A percentile compares a stretch with the other conserved stretches of the same genome.
Conservation (phyloP, 2,113 vertebrate genomes). For the Psephotus haematonotus region DNA sequence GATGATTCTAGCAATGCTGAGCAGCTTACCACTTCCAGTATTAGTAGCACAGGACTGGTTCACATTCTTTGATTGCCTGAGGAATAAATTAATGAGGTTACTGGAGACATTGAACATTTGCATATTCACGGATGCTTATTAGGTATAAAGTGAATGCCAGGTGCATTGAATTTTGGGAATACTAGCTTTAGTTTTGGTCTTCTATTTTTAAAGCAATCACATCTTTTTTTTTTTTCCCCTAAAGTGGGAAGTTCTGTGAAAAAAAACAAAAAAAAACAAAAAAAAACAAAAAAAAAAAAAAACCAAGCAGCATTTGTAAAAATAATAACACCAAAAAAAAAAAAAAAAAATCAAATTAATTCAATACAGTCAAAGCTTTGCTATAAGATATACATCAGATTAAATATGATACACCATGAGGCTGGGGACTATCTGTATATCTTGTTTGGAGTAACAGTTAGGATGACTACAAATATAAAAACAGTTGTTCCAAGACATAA, state of each 20-base stretch:
- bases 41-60: conserved; percentile 73
- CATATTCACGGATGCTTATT: conserved; percentile 84
- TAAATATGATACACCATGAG: conserved; percentile 37
- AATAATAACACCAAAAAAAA: background rate
- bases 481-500: conserved; percentile 40
- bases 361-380: conserved; percentile 5
- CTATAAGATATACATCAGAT: conserved; percentile 38
- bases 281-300: background rate
- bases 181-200: conserved; percentile 58
- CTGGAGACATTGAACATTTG: conserved; percentile 78
- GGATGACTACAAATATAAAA: conserved; percentile 43
- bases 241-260: conserved; percentile 45
- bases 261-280: background rate
- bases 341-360: background rate
- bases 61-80: conserved; percentile 80
- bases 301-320: conserved; percentile 32
- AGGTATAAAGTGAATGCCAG: conserved; percentile 80
- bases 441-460: conserved; percentile 50
- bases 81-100: conserved; percentile 86
- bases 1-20: conserved; percentile 58
- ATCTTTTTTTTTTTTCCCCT: conserved; percentile 38
- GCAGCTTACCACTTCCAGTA: conserved; percentile 47
- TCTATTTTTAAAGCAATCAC: conserved; percentile 62
- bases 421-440: conserved; percentile 16
- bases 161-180: conserved; percentile 78